Evolutionary conservation across 2,797 vertebrate genomes (phyloP), one percentile per base, ranked within the genome.

Genomic region (Paedocypris micromegethes): DNA sequence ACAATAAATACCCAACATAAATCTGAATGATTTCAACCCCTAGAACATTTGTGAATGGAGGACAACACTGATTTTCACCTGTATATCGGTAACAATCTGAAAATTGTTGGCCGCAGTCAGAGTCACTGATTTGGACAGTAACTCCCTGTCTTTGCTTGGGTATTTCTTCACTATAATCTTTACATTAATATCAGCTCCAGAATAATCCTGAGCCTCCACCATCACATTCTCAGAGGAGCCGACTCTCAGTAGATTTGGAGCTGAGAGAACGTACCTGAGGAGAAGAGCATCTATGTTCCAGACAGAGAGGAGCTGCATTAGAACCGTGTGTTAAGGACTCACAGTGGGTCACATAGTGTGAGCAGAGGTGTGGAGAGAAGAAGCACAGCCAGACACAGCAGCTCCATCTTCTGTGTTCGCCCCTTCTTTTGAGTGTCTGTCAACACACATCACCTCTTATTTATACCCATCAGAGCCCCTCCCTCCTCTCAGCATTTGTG

Each of bases 231-330:
- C 80, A 2, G 45, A 58, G 53, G 48, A 72, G 8, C 77, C 77
- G 39, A 82, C 72, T 2, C 76, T 59, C 66, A 82, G 72, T 42
- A 82, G 58, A 59, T 82, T 80, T 2, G 78, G 78, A 53, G 78
- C 72, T 1, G 71, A 61, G 59, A 82, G 5, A 42, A 80, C 51
- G 23, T 4, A 72, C 0, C 77, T 78, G 48, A 41, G 3, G 45
- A 39, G 41, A 47, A 54, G 39, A 57, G 4, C 0, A 3, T n/a
- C 4, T 56, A 38, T 23, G 23, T 1, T 23, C 1, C 23, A 23
- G 23, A 23, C 23, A 1, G 23, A 23, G 23, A 23, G 1, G 23
- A 23, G 23, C 23, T 23, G 23, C 23, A 23, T 23, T 23, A 23
- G 23, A 23, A 23, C 23, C 23, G 23, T 23, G 23, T 23, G 23